Percentiles rank a stretch among this genome's conserved stretches.
phyloP scores from a whole-genome alignment of 2,797 vertebrate genomes.

The Rhynchonycteris naso region DNA sequence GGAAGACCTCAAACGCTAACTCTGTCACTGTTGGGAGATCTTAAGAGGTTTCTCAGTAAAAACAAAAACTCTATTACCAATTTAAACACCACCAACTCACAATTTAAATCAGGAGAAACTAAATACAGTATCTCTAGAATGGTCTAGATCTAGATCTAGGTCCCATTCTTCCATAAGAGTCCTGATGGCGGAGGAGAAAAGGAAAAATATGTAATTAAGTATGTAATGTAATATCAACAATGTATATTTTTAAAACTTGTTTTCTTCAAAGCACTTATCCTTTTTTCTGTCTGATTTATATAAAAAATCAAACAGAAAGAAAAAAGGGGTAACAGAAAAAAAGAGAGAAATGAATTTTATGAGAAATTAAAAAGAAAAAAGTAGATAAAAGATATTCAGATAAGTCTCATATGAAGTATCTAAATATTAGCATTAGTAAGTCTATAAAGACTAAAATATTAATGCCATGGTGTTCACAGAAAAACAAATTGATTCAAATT shows the following conservation, averaged over 20 bases:
- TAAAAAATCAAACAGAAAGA: not conserved
- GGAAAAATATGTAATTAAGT: too few relatives aligned
- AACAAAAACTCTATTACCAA: not conserved
- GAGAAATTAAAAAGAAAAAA: conserved; percentile 3
- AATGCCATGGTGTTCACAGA: not conserved
- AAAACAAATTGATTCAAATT: conserved; percentile 1
- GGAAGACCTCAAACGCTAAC: not conserved
- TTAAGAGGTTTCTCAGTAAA: not conserved
- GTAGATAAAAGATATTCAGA: not conserved
- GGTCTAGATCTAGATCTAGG: not conserved
- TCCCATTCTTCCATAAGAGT: not conserved
- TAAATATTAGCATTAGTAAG: conserved; percentile 1
- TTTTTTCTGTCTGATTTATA: too few relatives aligned
- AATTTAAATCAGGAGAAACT: conserved; percentile 13
- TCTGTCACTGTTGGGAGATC: not conserved
- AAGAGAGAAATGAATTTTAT: not conserved
- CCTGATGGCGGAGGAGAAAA: too few relatives aligned
- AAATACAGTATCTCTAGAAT: not conserved
- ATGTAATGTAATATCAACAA: not conserved
- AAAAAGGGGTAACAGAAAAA: not conserved
- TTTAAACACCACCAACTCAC: not conserved
- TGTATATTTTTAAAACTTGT: not conserved
- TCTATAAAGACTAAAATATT: conserved; percentile 12
- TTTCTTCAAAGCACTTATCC: not conserved
- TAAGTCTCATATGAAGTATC: not conserved